phyloP scores from a whole-genome alignment of 2,888 invertebrate genomes.

The Apotomis turbidana region DNA sequence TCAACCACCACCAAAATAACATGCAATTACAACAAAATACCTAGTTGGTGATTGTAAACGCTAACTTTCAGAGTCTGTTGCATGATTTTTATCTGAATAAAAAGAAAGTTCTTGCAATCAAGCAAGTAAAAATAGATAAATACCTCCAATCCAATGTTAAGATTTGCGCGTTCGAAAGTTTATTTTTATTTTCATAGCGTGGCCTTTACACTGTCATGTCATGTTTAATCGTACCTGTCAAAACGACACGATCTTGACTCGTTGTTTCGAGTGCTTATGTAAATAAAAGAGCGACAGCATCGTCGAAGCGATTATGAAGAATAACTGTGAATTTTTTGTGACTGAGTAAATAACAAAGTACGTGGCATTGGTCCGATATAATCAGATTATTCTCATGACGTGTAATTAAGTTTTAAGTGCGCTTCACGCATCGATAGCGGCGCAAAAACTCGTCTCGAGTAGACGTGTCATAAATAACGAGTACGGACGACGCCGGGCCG shows the following conservation, averaged over 20 bases:
- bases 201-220: not conserved
- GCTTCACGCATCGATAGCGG: slow-evolving; percentile 52
- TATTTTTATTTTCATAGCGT: not conserved
- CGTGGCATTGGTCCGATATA: slow-evolving; percentile 42
- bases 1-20: too few species aligned
- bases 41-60: too few species aligned
- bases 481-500: slow-evolving; percentile 41
- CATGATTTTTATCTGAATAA: not conserved
- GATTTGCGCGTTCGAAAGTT: slow-evolving; percentile 2
- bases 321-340: slow-evolving; percentile 36
- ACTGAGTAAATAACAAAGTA: slow-evolving; percentile 26
- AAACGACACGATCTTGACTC: not conserved
- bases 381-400: slow-evolving; percentile 56
- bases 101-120: not conserved
- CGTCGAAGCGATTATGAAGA: slow-evolving; percentile 12
- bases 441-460: slow-evolving; percentile 50
- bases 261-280: slow-evolving; percentile 11
- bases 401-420: slow-evolving; percentile 56
- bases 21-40: too few species aligned
- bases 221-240: not conserved
- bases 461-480: slow-evolving; percentile 46
- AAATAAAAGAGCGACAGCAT: slow-evolving; percentile 25
- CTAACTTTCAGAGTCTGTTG: not conserved
- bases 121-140: not conserved
- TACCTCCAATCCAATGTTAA: not conserved